These are phyloP conservation scores for Trinectes maculatus DNA, from an alignment of 2,113 vertebrate species.

Conservation along the genomic window DNA sequence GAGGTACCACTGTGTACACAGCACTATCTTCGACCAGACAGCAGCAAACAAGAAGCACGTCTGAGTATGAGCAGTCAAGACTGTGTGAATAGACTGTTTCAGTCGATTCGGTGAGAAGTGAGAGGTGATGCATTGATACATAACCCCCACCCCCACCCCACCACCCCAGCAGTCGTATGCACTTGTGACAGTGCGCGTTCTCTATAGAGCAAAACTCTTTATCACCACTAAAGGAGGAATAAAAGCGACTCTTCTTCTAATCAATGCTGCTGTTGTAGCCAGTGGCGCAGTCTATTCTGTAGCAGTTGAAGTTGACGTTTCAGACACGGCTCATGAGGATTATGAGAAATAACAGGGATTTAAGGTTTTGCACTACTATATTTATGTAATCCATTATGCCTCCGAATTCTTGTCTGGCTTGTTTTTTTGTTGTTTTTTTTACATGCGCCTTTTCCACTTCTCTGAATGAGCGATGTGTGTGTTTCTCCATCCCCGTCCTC, in stretches of 20 bases:
- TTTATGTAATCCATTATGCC: conserved; percentile 57
- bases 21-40: conserved; percentile 44
- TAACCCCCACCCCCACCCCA: no score
- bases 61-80: conserved; percentile 18
- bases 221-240: conserved; percentile 9
- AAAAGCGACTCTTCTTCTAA: conserved; percentile 20
- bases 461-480: conserved; percentile 29
- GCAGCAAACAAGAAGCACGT: conserved; percentile 48
- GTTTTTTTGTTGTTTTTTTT: conserved; percentile 31
- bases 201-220: conserved; percentile 13
- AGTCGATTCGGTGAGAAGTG: background rate
- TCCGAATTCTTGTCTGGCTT: conserved; percentile 29
- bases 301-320: conserved; percentile 30
- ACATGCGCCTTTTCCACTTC: conserved; percentile 17
- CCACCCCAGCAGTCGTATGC: background rate
- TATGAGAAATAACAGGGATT: conserved; percentile 52
- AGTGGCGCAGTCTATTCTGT: conserved; percentile 9
- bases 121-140: background rate
- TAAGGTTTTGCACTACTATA: conserved; percentile 47
- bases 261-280: conserved; percentile 19
- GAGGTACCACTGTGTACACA: conserved; percentile 45
- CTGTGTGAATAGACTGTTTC: background rate
- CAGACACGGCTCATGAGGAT: conserved; percentile 37
- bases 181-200: conserved; percentile 1
- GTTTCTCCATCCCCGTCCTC: conserved; percentile 18